Evolutionary conservation across 2,888 invertebrate genomes (phyloP).

Genomic region (Sinotaia quadrata): DNA sequence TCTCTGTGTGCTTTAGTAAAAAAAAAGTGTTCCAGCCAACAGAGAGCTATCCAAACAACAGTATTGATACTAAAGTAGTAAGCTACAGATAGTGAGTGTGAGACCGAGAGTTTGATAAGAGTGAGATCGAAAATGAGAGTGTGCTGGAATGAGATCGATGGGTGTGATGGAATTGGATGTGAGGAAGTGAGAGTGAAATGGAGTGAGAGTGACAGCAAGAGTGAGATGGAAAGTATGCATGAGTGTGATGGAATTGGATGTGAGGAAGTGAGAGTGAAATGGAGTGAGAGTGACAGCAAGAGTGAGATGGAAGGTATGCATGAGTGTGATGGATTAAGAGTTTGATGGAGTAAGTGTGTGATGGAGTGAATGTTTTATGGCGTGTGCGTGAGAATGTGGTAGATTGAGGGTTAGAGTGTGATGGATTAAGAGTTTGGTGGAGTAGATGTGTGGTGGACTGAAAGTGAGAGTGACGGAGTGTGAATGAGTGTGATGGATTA

Average conservation of each 20-base stretch:
- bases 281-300: neutral
- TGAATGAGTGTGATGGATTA: neutral
- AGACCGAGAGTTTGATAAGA: neutral
- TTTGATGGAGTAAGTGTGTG: neutral
- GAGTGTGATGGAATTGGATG: neutral
- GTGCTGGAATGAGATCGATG: neutral
- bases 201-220: no score
- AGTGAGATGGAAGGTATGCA: neutral
- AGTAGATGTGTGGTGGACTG: neutral
- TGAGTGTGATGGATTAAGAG: neutral
- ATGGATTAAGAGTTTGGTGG: neutral
- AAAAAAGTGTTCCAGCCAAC: no score
- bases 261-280: neutral
- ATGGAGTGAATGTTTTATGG: neutral
- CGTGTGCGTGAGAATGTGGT: neutral
- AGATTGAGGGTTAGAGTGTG: neutral
- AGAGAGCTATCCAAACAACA: slow-evolving; percentile 1
- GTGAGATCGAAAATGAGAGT: neutral
- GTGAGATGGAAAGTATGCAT: no score
- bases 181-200: neutral
- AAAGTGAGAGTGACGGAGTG: slow-evolving; percentile 4
- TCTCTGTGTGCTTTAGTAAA: no score
- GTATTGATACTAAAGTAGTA: neutral
- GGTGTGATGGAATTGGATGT: neutral
- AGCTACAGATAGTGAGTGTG: neutral